Conservation (phyloP, 2,113 vertebrate genomes). For the Dolichallabes microphthalmus region DNA sequence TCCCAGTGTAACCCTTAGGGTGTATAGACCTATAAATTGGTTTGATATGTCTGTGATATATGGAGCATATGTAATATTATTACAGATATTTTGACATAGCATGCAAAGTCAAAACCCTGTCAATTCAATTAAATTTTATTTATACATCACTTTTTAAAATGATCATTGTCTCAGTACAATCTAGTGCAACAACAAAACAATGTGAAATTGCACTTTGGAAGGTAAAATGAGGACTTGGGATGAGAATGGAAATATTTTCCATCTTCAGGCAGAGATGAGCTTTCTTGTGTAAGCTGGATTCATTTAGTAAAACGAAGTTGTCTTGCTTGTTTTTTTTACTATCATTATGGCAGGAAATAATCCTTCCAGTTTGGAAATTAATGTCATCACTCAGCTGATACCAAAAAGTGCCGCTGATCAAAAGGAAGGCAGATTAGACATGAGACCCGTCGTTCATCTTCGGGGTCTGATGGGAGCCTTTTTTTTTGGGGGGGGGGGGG, state of each 20-base stretch:
- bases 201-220: neutral
- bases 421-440: constrained; percentile 19
- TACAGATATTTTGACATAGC: neutral
- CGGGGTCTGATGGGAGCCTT: constrained; percentile 7
- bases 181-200: neutral
- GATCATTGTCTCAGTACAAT: no score
- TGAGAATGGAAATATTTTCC: neutral
- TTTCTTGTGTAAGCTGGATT: neutral
- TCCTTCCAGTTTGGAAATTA: constrained; percentile 2
- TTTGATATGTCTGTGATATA: neutral
- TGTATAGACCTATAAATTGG: neutral
- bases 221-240: neutral
- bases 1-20: constrained; percentile 19
- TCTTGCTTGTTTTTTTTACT: neutral
- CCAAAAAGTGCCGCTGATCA: constrained; percentile 19
- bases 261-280: neutral
- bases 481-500: no score
- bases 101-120: neutral
- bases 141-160: no score
- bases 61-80: neutral
- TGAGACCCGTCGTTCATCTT: constrained; percentile 2
- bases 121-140: no score
- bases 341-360: neutral
- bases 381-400: constrained; percentile 37
- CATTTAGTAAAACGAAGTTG: neutral